Evolutionary conservation across 2,113 vertebrate species (phyloP).

Genomic region (Neotragus moschatus): DNA sequence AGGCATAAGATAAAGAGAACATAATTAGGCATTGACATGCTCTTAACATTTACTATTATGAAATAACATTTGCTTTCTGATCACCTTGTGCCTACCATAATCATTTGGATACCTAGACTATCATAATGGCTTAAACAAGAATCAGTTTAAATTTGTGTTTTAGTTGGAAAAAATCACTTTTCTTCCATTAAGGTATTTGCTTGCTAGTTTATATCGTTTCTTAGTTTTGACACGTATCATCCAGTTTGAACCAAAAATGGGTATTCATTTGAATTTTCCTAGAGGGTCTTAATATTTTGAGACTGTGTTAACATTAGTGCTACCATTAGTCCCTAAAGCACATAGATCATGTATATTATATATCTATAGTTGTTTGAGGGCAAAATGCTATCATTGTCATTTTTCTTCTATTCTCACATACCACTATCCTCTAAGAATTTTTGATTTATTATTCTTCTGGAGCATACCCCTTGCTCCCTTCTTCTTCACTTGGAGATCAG

Average conservation of each 20-base stretch:
- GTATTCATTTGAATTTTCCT: background rate
- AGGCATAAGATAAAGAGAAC: background rate
- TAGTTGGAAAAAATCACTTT: background rate
- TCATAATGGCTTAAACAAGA: background rate
- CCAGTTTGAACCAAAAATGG: background rate
- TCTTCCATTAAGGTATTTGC: background rate
- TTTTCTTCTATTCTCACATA: background rate
- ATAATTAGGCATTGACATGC: background rate
- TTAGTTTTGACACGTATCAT: background rate
- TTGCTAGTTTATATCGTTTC: background rate
- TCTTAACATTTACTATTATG: background rate
- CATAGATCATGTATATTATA: background rate
- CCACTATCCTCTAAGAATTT: background rate
- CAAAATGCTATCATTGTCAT: background rate
- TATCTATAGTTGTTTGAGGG: background rate
- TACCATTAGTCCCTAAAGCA: background rate
- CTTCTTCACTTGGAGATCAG: background rate
- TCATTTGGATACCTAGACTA: background rate
- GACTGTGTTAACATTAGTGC: background rate
- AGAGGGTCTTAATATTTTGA: background rate
- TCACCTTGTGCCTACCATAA: background rate
- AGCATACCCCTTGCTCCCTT: fast-evolving
- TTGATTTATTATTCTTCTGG: background rate
- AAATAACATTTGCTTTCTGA: background rate
- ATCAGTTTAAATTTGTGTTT: background rate